These are phyloP conservation scores for Centroberyx gerrardi DNA, from an alignment of 2,797 vertebrate species.

Conservation along the genomic window DNA sequence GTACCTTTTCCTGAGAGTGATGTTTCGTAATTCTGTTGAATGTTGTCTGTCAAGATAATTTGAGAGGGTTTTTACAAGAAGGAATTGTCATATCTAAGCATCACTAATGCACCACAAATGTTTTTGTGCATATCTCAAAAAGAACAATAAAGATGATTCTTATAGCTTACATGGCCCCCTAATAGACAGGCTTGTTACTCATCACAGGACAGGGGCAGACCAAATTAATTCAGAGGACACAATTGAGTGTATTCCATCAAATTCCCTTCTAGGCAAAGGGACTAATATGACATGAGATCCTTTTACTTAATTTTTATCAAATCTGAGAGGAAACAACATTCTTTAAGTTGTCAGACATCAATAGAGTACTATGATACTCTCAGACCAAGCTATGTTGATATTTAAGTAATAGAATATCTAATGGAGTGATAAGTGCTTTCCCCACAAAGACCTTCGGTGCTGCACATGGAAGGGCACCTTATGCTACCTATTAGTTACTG, in stretches of 20 bases:
- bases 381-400: no score
- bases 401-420: no score
- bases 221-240: neutral
- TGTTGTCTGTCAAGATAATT: no score
- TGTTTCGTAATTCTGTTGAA: no score
- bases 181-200: neutral
- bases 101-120: no score
- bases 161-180: neutral
- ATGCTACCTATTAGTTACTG: constrained; percentile 49
- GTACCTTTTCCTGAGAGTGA: no score
- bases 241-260: neutral
- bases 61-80: no score
- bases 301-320: constrained; percentile 19
- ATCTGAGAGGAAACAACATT: neutral
- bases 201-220: neutral
- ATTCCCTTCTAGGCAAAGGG: no score
- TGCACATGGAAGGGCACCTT: constrained; percentile 28
- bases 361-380: no score
- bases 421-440: neutral
- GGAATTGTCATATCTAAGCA: no score
- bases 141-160: constrained; percentile 3
- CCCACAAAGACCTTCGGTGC: neutral
- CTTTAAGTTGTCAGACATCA: no score
- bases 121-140: neutral
- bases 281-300: neutral